phyloP scores from a whole-genome alignment of 2,797 vertebrate genomes.

The Numenius phaeopus region DNA sequence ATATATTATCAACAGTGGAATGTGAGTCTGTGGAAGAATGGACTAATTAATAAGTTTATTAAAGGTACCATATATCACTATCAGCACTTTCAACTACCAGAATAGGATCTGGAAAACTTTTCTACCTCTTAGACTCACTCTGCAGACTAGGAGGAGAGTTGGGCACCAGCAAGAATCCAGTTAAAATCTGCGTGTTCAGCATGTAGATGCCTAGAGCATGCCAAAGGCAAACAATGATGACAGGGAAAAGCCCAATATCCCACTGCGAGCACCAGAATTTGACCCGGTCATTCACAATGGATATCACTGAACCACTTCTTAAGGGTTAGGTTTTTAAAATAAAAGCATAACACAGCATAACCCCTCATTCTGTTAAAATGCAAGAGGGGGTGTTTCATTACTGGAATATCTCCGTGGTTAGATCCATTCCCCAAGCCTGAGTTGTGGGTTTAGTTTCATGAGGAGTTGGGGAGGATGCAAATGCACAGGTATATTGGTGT shows the following conservation, averaged over 20 bases:
- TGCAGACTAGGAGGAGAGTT: background rate
- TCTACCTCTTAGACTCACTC: background rate
- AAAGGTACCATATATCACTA: background rate
- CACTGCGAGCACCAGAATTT: background rate
- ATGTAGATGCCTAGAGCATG: background rate
- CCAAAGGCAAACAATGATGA: background rate
- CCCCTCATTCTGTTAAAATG: background rate
- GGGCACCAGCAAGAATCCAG: background rate
- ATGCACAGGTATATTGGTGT: fast-evolving
- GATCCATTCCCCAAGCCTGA: background rate
- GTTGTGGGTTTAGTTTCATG: fast-evolving
- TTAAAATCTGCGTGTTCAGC: background rate
- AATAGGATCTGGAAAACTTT: background rate
- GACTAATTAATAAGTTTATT: background rate
- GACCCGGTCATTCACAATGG: background rate
- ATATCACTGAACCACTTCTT: background rate
- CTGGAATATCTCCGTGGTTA: background rate
- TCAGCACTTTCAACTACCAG: background rate
- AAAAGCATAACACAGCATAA: background rate
- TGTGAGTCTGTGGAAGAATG: background rate
- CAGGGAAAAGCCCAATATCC: background rate
- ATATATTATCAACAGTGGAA: background rate
- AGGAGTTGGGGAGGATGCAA: background rate
- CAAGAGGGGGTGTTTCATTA: background rate
- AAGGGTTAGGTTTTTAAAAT: background rate